Evolutionary conservation across 1,140 invertebrate genomes (phyloP).

Genomic region (Macrobrachium nipponense): DNA sequence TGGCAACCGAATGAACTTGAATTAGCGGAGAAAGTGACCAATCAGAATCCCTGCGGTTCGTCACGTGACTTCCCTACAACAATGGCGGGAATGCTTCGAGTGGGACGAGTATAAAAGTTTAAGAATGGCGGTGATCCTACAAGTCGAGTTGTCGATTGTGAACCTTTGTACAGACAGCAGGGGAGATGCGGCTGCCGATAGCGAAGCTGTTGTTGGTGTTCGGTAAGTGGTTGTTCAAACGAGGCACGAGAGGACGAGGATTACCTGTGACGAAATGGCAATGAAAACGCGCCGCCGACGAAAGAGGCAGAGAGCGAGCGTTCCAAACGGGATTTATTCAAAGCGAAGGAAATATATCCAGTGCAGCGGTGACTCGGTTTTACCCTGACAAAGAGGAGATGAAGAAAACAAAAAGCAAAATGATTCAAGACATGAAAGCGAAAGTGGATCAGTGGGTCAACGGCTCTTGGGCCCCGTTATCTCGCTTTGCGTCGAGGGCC

Average conservation of each 20-base stretch:
- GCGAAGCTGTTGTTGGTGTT: constrained; percentile 50
- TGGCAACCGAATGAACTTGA: constrained; percentile 28
- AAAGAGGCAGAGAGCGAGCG: not conserved
- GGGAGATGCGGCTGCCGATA: constrained; percentile 55
- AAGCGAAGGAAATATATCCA: not conserved
- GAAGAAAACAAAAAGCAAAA: not conserved
- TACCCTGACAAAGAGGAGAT: not conserved
- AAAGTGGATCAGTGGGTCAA: not conserved
- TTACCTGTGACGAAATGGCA: not conserved
- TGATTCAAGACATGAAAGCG: not conserved
- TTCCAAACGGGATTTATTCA: no score
- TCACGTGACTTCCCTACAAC: constrained; percentile 53
- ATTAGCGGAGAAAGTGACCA: constrained; percentile 54
- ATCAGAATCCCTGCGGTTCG: constrained; percentile 13
- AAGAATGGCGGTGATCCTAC: constrained; percentile 47
- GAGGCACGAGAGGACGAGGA: not conserved
- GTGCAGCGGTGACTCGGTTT: not conserved
- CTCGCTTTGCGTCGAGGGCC: no score
- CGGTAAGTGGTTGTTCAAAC: constrained; percentile 38
- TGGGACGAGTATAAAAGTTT: constrained; percentile 51
- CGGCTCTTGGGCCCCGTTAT: no score
- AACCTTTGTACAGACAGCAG: constrained; percentile 45
- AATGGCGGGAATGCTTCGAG: constrained; percentile 36
- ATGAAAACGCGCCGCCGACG: not conserved
- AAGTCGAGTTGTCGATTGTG: constrained; percentile 53